Evolutionary conservation across 1,140 invertebrate species (phyloP).

Genomic region (Parapsyche elsis): DNA sequence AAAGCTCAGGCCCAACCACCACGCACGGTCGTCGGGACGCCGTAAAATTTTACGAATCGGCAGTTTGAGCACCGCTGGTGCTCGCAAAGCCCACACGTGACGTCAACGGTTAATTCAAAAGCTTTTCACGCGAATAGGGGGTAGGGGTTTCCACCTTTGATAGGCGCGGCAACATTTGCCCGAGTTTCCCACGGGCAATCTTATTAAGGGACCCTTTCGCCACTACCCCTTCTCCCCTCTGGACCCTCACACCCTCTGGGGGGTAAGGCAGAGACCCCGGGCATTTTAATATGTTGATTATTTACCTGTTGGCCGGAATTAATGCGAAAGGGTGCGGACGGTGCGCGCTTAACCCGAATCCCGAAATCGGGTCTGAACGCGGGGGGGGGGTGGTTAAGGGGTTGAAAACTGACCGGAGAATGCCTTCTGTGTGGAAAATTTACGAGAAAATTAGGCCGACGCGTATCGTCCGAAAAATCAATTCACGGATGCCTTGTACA

Average conservation of each 20-base stretch:
- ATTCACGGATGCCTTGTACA: too few relatives aligned
- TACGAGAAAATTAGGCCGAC: too few relatives aligned
- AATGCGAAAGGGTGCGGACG: slow-evolving; percentile 32
- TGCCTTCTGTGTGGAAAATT: too few relatives aligned
- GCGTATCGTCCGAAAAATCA: too few relatives aligned
- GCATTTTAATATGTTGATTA: slow-evolving; percentile 42
- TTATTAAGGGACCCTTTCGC: slow-evolving; percentile 34
- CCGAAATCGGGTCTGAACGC: too few relatives aligned
- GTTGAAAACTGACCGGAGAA: too few relatives aligned
- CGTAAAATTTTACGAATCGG: slow-evolving; percentile 25
- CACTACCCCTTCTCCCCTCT: neutral
- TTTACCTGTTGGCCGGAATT: slow-evolving; percentile 41
- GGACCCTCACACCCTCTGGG: too few relatives aligned
- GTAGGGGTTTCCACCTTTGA: slow-evolving; percentile 1
- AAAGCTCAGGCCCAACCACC: neutral
- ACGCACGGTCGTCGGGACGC: too few relatives aligned
- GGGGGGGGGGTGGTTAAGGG: too few relatives aligned
- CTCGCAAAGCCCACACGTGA: slow-evolving; percentile 22
- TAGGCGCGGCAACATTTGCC: neutral
- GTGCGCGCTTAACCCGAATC: neutral
- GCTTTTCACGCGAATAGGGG: slow-evolving; percentile 35
- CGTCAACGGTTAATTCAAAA: slow-evolving; percentile 36
- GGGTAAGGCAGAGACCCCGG: neutral
- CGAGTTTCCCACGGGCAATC: slow-evolving; percentile 32
- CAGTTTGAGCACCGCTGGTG: slow-evolving; percentile 12